Base-by-base conservation (phyloP, 2,113 vertebrate species). In the Ginglymostoma cirratum region DNA sequence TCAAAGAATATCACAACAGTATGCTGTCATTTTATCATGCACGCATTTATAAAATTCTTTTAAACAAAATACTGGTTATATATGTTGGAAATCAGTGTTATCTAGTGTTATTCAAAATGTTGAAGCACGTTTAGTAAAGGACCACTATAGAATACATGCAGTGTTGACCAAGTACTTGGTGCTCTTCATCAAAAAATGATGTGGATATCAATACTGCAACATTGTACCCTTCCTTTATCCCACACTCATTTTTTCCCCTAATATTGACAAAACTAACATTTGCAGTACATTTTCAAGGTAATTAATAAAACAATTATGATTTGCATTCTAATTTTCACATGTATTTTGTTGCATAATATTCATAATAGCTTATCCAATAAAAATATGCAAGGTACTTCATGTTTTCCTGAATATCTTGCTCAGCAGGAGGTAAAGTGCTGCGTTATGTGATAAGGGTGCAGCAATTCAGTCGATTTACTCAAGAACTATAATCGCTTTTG, bases 221-320 rank as follows among this genome's bases (percentile, higher is more conserved):
- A 76, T 52, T 65, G 69, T 76, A 76, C 94, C 6, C 42, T 52
- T 69, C 42, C 69, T 27, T 27, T 30, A 72, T 34, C 8, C 45
- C 52, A 2, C 94, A 95, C 42, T 72, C 69, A 72, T 72, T 72
- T 72, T 94, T 52, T 72, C 48, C 12, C 55, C 12, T 42, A 95
- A 45, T 95, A 72, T 72, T 95, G 94, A n/a, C 21, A 38, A 93
- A 17, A 30, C 94, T 95, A 95, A 45, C 45, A 94, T 38, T 94
- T 94, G 23, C 65, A 45, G 42, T 24, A 48, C 27, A 23, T 95
- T 95, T 72, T 95, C 42, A 95, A 95, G 27, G 52, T 76, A n/a
- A 95, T 52, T 95, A 76, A 95, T 95, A 94, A 42, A 67, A 95
- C 15, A 72, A 48, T 72, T 95, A 70, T n/a, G 52, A 95, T 95